Base-by-base conservation (phyloP, 2,888 invertebrate species). In the Bimastos eiseni region DNA sequence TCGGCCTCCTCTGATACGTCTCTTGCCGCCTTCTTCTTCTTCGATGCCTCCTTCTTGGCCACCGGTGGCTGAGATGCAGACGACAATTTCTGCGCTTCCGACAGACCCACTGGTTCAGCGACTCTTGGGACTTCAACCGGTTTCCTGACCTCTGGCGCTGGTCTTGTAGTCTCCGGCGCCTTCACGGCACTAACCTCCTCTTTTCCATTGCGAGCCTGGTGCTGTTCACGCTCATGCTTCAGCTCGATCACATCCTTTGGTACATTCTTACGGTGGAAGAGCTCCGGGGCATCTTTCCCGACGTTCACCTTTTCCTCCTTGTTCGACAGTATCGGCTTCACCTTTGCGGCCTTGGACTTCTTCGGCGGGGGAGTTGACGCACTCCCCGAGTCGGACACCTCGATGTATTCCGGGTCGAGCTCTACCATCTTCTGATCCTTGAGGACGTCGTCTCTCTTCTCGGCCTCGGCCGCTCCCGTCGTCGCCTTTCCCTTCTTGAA, bases 171-270 rank as follows among this genome's bases (percentile, higher is more conserved):
- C 33, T 90, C 90, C 11, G n/a, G 30, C 8, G 8, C 70, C n/a
- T 70, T 70, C 30, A n/a, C n/a, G 11, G 70, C 70, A 3, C 11
- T 21, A 8, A 33, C 13, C 41, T 38, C 90, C 4, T 41, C 90
- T 11, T 41, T 88, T 34, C 33, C 44, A 34, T 88, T 86, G 34
- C 34, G 41, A 0, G 24, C 24, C 89, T 89, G 41, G 89, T 92
- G 92, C 15, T 34, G 83, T 4, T 93, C 93, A 91, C 93, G 93
- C 37, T 92, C 91, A 90, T 93, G 93, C 89, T 94, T 94, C 92
- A 96, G 95, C 94, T 96, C 96, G 92, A 96, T 95, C 92, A 97
- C 97, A 96, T 98, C 98, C 96, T 97, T 97, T 90, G 98, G 97
- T 93, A 92, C 90, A 33, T 92, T 38, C 55, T 38, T 49, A 13